Conservation (phyloP, 2,113 vertebrate genomes). For the Petaurus breviceps region DNA sequence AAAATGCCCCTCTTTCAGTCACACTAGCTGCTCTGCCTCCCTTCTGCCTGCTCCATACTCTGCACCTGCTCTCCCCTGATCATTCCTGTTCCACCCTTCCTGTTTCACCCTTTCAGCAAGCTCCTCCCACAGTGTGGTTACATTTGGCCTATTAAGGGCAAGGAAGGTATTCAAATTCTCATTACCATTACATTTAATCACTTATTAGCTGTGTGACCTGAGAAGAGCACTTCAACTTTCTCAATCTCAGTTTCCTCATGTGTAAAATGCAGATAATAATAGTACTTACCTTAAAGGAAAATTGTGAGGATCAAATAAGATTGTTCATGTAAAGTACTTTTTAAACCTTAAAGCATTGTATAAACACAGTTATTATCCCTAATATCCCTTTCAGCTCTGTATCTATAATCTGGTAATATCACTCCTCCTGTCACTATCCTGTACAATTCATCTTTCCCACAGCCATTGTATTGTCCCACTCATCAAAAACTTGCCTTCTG, state of each 20-base stretch:
- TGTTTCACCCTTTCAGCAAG: too few species aligned
- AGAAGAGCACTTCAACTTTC: not conserved
- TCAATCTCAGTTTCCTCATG: not conserved
- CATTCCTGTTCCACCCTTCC: too few species aligned
- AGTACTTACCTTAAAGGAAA: not conserved
- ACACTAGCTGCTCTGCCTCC: too few species aligned
- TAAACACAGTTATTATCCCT: not conserved
- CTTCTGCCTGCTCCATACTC: too few species aligned
- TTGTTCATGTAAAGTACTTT: not conserved
- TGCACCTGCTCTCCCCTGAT: too few species aligned
- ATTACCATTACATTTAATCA: not conserved
- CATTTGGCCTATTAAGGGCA: too few species aligned
- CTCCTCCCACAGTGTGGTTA: too few species aligned
- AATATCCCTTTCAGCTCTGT: not conserved
- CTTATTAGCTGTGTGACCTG: not conserved
- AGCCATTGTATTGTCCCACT: not conserved
- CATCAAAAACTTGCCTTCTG: not conserved
- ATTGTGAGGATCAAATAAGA: not conserved
- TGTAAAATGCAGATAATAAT: not conserved
- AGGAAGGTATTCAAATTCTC: too few species aligned
- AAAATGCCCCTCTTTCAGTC: too few species aligned
- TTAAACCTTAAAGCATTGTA: not conserved
- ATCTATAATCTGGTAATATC: not conserved
- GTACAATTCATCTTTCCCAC: not conserved
- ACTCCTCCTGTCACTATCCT: not conserved